Evolutionary conservation across 2,113 vertebrate species (phyloP).

Genomic region (Ammospiza nelsoni): DNA sequence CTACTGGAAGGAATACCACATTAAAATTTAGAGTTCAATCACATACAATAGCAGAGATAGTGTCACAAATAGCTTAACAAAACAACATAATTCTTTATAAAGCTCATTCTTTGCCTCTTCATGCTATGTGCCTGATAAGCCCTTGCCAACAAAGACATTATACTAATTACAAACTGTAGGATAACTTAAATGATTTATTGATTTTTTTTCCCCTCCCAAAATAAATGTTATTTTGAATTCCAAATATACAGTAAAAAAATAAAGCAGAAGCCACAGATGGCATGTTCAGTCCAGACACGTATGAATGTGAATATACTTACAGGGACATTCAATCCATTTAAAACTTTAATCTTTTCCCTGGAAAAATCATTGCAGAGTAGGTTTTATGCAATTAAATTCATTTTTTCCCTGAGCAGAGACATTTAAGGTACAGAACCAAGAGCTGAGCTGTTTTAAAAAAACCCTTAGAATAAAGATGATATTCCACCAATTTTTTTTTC

Average conservation of each 20-base stretch:
- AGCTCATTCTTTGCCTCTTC: constrained; percentile 41
- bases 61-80: constrained; percentile 62
- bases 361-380: background rate
- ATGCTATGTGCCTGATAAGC: constrained; percentile 65
- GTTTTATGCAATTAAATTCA: constrained; percentile 23
- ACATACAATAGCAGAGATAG: constrained; percentile 49
- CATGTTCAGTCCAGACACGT: background rate
- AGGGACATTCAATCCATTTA: background rate
- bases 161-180: constrained; percentile 69
- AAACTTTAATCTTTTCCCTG: constrained; percentile 22
- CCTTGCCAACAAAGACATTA: constrained; percentile 70
- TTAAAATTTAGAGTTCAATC: constrained; percentile 66
- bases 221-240: constrained; percentile 61
- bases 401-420: constrained; percentile 3
- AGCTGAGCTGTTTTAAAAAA: background rate
- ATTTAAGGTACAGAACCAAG: constrained; percentile 2
- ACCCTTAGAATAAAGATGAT: background rate
- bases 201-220: constrained; percentile 60
- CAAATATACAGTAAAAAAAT: constrained; percentile 52
- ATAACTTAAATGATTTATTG: constrained; percentile 71
- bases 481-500: background rate
- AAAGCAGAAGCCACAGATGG: constrained; percentile 41
- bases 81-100: constrained; percentile 44
- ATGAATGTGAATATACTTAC: background rate
- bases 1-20: constrained; percentile 36